Percentiles rank a stretch among this genome's conserved stretches.
Conservation (phyloP, 2,113 vertebrate genomes). For the Bos javanicus region DNA sequence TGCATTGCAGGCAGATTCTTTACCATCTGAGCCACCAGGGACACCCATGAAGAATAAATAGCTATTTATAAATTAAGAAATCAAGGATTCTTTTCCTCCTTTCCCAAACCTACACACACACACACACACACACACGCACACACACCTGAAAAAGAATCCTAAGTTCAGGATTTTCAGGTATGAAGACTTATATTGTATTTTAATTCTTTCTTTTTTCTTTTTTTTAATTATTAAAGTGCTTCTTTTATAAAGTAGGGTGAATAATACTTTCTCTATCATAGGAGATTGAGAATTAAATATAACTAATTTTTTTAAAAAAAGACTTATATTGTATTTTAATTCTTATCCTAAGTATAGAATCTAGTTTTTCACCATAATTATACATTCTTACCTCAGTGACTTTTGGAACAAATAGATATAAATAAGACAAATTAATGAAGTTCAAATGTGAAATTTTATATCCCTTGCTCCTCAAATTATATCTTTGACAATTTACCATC, state of each 20-base stretch:
- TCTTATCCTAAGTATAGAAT: background rate
- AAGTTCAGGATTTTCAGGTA: background rate
- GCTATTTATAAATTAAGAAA: background rate
- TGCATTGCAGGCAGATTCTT: background rate
- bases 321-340: background rate
- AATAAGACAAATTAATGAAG: slow-evolving; percentile 21
- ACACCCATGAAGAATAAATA: background rate
- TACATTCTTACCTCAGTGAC: background rate
- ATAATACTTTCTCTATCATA: background rate
- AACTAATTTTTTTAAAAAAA: background rate
- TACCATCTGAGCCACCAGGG: background rate
- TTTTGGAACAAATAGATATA: slow-evolving; percentile 12
- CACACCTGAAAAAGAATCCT: background rate
- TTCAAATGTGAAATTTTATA: slow-evolving; percentile 22
- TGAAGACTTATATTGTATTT: background rate
- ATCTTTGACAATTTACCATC: slow-evolving; percentile 40
- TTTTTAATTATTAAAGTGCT: background rate
- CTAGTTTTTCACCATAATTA: background rate
- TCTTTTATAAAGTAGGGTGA: background rate
- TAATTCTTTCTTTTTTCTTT: background rate
- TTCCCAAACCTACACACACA: background rate
- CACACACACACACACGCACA: background rate
- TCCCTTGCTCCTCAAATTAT: slow-evolving; percentile 8
- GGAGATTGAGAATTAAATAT: background rate
- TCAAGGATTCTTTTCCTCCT: background rate